phyloP scores from a whole-genome alignment of 2,888 invertebrate species.

The Leuctra nigra region DNA sequence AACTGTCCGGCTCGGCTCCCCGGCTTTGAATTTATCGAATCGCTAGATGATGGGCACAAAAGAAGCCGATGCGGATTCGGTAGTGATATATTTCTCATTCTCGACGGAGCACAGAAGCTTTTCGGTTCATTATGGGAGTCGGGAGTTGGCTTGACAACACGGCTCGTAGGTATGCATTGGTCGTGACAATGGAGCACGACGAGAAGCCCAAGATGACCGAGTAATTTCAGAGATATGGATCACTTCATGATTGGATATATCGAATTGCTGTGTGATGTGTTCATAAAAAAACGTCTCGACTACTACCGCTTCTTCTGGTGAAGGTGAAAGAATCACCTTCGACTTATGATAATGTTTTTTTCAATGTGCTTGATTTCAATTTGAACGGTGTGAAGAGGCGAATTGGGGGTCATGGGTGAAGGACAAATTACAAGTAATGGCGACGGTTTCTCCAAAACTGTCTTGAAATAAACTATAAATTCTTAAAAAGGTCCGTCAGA shows the following conservation, averaged over 20 bases:
- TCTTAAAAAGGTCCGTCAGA: too few relatives aligned
- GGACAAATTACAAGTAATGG: too few relatives aligned
- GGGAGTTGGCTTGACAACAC: constrained; percentile 4
- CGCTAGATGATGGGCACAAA: not conserved
- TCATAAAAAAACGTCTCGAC: too few relatives aligned
- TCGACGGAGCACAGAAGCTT: not conserved
- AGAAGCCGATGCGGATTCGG: constrained; percentile 5
- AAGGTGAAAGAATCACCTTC: too few relatives aligned
- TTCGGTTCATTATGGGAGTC: not conserved
- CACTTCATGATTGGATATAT: not conserved
- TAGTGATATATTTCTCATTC: not conserved
- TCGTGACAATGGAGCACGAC: constrained; percentile 8
- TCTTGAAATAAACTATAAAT: too few relatives aligned
- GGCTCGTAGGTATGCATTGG: constrained; percentile 1
- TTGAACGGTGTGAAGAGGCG: too few relatives aligned
- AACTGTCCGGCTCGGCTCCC: constrained; percentile 7
- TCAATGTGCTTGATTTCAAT: too few relatives aligned
- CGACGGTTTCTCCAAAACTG: too few relatives aligned
- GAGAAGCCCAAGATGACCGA: constrained; percentile 6
- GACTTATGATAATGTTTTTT: too few relatives aligned
- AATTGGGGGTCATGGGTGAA: too few relatives aligned
- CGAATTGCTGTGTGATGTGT: too few relatives aligned
- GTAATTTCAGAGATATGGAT: constrained; percentile 1
- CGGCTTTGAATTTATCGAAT: not conserved
- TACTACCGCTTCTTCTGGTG: too few relatives aligned